Base-by-base conservation (phyloP, 2,113 vertebrate species). In the Prionailurus viverrinus region DNA sequence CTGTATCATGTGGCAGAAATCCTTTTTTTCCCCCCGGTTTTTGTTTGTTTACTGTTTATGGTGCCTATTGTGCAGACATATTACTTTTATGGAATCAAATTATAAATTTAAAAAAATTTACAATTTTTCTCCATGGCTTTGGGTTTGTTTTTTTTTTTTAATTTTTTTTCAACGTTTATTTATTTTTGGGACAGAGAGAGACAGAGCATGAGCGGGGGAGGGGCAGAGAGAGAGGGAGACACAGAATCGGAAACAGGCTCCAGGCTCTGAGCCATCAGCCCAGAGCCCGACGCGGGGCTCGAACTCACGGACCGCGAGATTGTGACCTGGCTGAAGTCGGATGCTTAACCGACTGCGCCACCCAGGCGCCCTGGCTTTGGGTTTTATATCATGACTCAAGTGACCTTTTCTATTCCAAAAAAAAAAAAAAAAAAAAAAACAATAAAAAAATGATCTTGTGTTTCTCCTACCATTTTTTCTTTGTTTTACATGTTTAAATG, bases 401-500 rank as follows among this genome's bases (percentile, higher is more conserved):
- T 83, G 13, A 29, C 36, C 33, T 93, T 91, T 95, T 93, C 5
- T 89, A 23, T 66, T 79, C 53, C 23, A 65, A 71, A 92, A 80
- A 18, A 65, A 66, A 71, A 48, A 85, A 45, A 79, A 69, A 45
- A 8, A n/a, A n/a, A n/a, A n/a, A n/a, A n/a, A n/a, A n/a, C 45
- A 45, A 45, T 45, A 45, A 45, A 45, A 41, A 48, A 83, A 4
- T 51, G 58, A 76, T 31, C 4, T 4, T 55, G 4, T 88, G 55
- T 80, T 94, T 66, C 12, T 53, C 18, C 21, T 31, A 81, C 8
- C 31, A 6, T 90, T 89, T 84, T 93, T 2, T 81, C 1, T 71
- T 88, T 66, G 63, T 81, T 95, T 93, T 78, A 45, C 31, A 79
- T 93, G 36, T 41, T 76, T 91, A 65, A 86, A 66, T 27, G 23